phyloP scores from a whole-genome alignment of 2,113 vertebrate genomes.

The Porphyrio hochstetteri region DNA sequence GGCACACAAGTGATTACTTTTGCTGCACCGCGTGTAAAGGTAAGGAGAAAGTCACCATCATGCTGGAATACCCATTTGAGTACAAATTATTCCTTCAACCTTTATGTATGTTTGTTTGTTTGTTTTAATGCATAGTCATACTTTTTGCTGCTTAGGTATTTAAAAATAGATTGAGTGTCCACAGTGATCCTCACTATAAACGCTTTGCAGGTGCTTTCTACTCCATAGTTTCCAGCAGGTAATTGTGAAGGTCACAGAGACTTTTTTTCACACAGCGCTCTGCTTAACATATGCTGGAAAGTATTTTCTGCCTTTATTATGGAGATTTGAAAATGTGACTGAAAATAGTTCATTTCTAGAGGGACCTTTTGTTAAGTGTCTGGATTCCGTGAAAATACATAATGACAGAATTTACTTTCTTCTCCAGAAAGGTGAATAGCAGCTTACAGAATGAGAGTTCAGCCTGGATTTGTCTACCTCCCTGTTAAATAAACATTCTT shows the following conservation, averaged over 20 bases:
- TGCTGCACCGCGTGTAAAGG: conserved; percentile 79
- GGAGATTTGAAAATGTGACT: not conserved
- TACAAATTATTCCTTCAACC: not conserved
- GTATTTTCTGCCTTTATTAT: not conserved
- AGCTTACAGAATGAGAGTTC: not conserved
- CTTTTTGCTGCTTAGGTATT: not conserved
- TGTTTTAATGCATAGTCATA: not conserved
- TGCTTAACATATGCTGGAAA: not conserved
- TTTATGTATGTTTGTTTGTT: not conserved
- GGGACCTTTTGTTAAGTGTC: not conserved
- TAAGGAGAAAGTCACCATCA: conserved; percentile 49
- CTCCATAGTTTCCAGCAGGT: not conserved
- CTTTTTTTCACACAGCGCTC: too few relatives aligned
- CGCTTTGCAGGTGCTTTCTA: not conserved
- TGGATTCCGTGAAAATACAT: not conserved
- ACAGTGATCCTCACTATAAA: not conserved
- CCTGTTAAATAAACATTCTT: not conserved
- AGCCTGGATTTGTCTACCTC: not conserved
- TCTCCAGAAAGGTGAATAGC: not conserved
- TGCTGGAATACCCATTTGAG: not conserved
- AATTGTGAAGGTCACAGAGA: too few relatives aligned
- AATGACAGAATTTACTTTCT: not conserved
- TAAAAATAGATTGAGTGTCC: not conserved
- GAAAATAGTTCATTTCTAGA: not conserved
- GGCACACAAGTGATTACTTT: conserved; percentile 88